Evolutionary conservation across 2,797 vertebrate species (phyloP).

Genomic region (Acanthiza pusilla): DNA sequence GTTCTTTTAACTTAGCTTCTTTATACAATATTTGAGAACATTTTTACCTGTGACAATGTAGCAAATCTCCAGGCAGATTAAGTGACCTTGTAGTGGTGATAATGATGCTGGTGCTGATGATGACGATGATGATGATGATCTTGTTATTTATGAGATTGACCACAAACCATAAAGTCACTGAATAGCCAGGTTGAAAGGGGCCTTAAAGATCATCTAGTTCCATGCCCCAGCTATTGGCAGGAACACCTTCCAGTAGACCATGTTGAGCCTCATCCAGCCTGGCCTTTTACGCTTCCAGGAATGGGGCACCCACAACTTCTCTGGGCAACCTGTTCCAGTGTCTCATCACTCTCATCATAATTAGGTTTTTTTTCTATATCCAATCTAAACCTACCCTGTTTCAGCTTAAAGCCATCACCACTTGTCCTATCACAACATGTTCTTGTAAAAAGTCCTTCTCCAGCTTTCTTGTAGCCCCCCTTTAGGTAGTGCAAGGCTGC

Average conservation of each 20-base stretch:
- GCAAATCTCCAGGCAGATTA: neutral
- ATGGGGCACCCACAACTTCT: neutral
- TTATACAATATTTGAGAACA: neutral
- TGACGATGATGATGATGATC: neutral
- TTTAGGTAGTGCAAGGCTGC: neutral
- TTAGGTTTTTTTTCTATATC: neutral
- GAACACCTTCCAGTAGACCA: neutral
- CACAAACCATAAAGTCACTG: neutral
- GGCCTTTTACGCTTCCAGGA: neutral
- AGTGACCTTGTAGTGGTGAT: neutral
- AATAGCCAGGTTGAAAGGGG: neutral
- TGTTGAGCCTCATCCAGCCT: neutral
- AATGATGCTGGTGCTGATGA: neutral
- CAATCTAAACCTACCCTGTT: neutral
- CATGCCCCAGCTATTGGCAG: neutral
- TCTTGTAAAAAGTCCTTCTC: neutral
- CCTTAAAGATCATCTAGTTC: neutral
- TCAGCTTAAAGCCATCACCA: neutral
- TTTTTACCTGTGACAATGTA: neutral
- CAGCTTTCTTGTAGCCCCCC: neutral
- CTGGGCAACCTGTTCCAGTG: neutral
- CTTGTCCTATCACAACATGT: neutral
- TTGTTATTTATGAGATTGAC: neutral
- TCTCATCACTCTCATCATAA: neutral
- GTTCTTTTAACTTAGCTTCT: neutral